phyloP scores from a whole-genome alignment of 2,797 vertebrate species.

The Clarias laeviceps region DNA sequence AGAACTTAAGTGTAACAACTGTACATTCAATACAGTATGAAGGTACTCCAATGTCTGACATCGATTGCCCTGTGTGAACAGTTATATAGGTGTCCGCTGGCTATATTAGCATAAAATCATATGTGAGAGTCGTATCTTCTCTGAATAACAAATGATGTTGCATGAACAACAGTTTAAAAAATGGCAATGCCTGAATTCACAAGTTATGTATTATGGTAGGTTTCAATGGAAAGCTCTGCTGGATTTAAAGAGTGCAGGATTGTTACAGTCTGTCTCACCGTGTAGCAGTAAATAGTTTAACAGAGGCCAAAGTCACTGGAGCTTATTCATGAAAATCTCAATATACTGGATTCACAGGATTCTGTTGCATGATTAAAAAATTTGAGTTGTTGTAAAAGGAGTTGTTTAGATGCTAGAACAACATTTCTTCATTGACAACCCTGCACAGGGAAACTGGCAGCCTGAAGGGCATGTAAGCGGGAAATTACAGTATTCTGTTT shows the following conservation, averaged over 20 bases:
- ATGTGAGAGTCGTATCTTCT: neutral
- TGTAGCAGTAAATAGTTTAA: neutral
- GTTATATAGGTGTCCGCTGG: neutral
- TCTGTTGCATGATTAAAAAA: neutral
- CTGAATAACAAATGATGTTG: neutral
- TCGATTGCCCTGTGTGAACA: neutral
- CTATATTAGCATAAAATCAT: neutral
- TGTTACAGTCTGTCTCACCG: neutral
- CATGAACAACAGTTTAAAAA: neutral
- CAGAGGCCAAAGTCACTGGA: neutral
- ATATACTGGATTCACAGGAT: neutral
- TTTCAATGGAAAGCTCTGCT: neutral
- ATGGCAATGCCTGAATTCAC: neutral
- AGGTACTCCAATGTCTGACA: neutral
- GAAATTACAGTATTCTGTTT: slow-evolving; percentile 19
- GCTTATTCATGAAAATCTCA: neutral
- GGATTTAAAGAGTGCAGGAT: neutral
- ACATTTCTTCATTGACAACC: neutral
- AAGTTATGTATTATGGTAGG: neutral
- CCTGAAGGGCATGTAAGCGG: neutral
- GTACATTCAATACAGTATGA: neutral
- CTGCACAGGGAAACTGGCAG: neutral
- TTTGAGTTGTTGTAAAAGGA: neutral
- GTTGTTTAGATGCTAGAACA: neutral
- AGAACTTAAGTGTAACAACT: neutral